Evolutionary conservation across 2,888 invertebrate genomes (phyloP).

Genomic region (Lutraria lutraria): DNA sequence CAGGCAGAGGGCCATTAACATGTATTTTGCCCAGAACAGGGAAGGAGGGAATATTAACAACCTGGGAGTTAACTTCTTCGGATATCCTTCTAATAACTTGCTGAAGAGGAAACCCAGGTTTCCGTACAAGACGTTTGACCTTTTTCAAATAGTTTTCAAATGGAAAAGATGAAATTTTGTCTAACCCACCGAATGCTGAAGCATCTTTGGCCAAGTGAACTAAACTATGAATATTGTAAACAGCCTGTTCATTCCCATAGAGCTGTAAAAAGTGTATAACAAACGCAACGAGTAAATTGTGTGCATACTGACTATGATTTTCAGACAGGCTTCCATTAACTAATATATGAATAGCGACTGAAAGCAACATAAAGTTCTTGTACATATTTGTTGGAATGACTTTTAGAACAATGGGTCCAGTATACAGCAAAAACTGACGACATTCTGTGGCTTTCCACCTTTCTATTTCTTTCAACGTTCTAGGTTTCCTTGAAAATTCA

Average conservation of each 20-base stretch:
- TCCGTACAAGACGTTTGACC: constrained; percentile 52
- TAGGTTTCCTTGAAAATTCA: constrained; percentile 75
- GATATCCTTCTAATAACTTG: constrained; percentile 65
- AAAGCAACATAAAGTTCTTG: constrained; percentile 58
- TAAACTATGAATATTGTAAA: constrained; percentile 85
- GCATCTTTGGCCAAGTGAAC: constrained; percentile 84
- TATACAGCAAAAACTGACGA: constrained; percentile 76
- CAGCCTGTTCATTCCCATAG: constrained; percentile 82
- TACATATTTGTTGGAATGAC: constrained; percentile 64
- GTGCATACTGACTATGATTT: constrained; percentile 67
- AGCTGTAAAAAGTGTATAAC: constrained; percentile 75
- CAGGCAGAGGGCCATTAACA: no score
- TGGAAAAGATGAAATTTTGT: constrained; percentile 82
- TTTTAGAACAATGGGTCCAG: constrained; percentile 75
- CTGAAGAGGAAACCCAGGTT: constrained; percentile 58
- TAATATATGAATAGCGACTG: constrained; percentile 70
- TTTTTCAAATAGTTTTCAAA: constrained; percentile 83
- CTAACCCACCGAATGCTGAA: constrained; percentile 79
- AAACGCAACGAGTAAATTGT: constrained; percentile 74
- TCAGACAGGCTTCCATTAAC: constrained; percentile 61
- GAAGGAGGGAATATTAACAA: no score
- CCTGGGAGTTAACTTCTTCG: no score
- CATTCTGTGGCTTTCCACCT: constrained; percentile 82
- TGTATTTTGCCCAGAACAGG: no score
- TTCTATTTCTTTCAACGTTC: constrained; percentile 70